Percentiles rank a stretch among this genome's conserved stretches.
These are phyloP conservation scores for Drosophila neonasuta DNA, from an alignment of 2,888 invertebrate species.

Conservation along the genomic window DNA sequence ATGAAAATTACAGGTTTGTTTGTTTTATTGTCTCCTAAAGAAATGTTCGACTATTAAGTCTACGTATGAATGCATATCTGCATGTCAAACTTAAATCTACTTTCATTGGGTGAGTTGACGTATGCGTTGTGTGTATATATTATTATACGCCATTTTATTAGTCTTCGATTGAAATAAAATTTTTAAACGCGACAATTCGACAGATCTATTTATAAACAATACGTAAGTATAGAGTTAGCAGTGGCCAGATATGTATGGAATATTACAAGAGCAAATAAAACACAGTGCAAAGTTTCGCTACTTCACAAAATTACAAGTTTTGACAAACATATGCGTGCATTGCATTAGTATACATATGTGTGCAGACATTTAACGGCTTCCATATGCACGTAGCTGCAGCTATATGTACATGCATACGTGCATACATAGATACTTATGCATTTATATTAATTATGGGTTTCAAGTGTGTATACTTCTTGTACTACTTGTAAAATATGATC, in stretches of 20 bases:
- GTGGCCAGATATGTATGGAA: conserved; percentile 6
- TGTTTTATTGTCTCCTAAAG: conserved; percentile 22
- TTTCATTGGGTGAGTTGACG: background rate
- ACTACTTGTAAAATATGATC: conserved; percentile 52
- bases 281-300: conserved; percentile 12
- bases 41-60: conserved; percentile 7
- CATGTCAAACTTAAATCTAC: background rate
- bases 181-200: conserved; percentile 11
- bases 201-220: background rate
- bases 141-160: conserved; percentile 46
- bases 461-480: conserved; percentile 58
- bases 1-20: conserved; percentile 58
- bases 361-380: conserved; percentile 39
- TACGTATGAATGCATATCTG: background rate
- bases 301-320: conserved; percentile 27
- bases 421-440: conserved; percentile 38
- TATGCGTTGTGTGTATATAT: conserved; percentile 6
- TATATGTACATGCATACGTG: conserved; percentile 7
- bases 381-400: conserved; percentile 10
- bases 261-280: conserved; percentile 10
- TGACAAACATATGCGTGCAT: conserved; percentile 7
- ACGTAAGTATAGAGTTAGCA: conserved; percentile 10
- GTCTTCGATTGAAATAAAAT: conserved; percentile 11
- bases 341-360: conserved; percentile 13
- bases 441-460: conserved; percentile 61